Percentiles rank a stretch among this genome's conserved stretches.
Evolutionary conservation across 2,797 vertebrate species (phyloP).

Genomic region (Salmo trutta): DNA sequence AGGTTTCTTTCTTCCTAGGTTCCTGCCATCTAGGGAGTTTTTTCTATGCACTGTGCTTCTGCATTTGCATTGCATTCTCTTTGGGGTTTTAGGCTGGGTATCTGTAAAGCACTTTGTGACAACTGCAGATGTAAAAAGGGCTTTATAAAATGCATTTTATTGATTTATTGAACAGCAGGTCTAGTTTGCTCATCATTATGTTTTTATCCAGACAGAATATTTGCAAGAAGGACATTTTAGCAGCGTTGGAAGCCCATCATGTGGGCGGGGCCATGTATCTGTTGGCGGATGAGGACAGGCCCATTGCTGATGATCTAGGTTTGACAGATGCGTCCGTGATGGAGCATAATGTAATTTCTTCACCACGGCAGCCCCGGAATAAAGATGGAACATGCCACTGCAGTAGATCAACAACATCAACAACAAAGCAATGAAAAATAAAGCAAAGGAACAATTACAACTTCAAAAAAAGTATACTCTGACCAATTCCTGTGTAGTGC

Average conservation of each 20-base stretch:
- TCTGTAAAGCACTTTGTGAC: too few species aligned
- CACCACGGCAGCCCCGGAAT: not conserved
- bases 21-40: too few species aligned
- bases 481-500: not conserved
- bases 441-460: not conserved
- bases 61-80: too few species aligned
- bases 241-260: not conserved
- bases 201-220: not conserved
- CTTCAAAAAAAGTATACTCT: too few species aligned
- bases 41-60: too few species aligned
- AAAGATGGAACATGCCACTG: not conserved
- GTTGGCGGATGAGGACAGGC: not conserved
- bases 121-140: too few species aligned
- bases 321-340: conserved; percentile 4
- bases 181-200: not conserved
- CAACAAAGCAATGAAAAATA: not conserved
- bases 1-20: too few species aligned
- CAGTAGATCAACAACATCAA: not conserved
- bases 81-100: too few species aligned
- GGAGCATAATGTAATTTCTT: conserved; percentile 8
- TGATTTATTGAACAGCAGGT: not conserved
- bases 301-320: not conserved
- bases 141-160: too few species aligned
- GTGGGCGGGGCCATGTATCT: not conserved
- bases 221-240: not conserved